Evolutionary conservation across 2,888 invertebrate species (phyloP), one percentile per base, ranked within the genome.

Genomic region (Panorpa germanica): DNA sequence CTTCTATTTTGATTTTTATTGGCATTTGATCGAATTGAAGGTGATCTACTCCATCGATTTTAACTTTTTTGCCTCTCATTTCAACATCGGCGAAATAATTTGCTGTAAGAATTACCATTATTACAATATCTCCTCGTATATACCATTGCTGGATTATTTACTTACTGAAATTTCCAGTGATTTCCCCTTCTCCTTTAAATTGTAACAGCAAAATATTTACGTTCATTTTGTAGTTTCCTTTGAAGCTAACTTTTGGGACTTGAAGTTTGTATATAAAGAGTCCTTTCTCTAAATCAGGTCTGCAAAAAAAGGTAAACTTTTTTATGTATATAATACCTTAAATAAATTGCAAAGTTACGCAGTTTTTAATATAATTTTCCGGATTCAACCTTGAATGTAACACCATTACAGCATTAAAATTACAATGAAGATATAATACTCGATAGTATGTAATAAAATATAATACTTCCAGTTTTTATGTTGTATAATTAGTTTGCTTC

Each of bases 151-250:
- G 13, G 14, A 17, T 22, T 19, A 24, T n/a, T 28, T 47, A 63
- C 70, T 65, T 50, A 74, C 74, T 64, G 42, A 74, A 71, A 29
- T 65, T 68, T 37, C 73, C 73, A 1, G 59, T 64, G 36, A 73
- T 60, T 34, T 69, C 65, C 11, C 75, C 75, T 36, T 63, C 50
- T 12, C 74, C 74, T 37, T 65, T 59, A 10, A 74, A 55, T 39
- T 64, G 58, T 15, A 74, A 49, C 22, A 74, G 49, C 21, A 75
- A 45, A 7, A 75, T 59, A 34, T 68, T 63, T 41, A 73, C 68
- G 42, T 73, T 66, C 52, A 74, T 67, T 47, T 69, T 65, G 50
- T 74, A 75, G 41, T 72, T 67, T 13, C 73, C 73, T 32, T 57
- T 55, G 43, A 73, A 70, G 35, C 61, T 60, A 32, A 75, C 44